Base-by-base conservation (phyloP, 92 coral and sea anemone species). In the Palythoa heliodiscus region DNA sequence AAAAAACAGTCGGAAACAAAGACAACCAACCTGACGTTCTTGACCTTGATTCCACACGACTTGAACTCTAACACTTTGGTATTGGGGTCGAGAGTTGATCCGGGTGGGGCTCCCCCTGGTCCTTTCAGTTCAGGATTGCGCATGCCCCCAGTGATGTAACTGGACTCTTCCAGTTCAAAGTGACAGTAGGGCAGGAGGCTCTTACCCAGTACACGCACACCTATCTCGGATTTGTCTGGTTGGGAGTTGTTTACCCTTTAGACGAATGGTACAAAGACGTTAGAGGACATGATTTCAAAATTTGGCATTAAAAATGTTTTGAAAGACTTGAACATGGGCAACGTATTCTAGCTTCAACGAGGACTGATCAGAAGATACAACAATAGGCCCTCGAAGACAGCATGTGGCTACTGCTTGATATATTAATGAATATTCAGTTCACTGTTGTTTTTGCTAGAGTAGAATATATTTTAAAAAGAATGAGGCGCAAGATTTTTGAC, bases 31-130 rank as follows among this genome's bases (percentile, higher is more conserved):
- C 89, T 97, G 73, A 89, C 71, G 75, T 94, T 93, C 86, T 94
- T 97, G 86, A 97, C 97, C 74, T 94, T 94, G 63, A 97, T 91
- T 17, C 99, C 99, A 60, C 99, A 94, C 17, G 99, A 97, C 83
- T 97, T 93, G 89, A 97, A 97, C 90, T 97, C 99, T 52, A 97
- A 87, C 69, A 97, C 99, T 71, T 92, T 97, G 14, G 99, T 97
- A 35, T 87, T 94, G 43, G 95, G 99, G 81, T 91, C 96, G n/a
- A 97, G 95, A 48, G 95, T 97, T 19, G 99, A 94, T 1, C 99
- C 99, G 3, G 99, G 99, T 70, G 99, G 97, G 47, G 98, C 99
- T 54, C 99, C 99, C 52, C 95, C 92, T 7, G 99, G 97, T 40
- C 99, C 99, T 55, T 85, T 90, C 37, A 97, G 90, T 84, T 97